These are phyloP conservation scores for Dynastes maya DNA, from an alignment of 2,888 invertebrate genomes.

Conservation along the genomic window DNA sequence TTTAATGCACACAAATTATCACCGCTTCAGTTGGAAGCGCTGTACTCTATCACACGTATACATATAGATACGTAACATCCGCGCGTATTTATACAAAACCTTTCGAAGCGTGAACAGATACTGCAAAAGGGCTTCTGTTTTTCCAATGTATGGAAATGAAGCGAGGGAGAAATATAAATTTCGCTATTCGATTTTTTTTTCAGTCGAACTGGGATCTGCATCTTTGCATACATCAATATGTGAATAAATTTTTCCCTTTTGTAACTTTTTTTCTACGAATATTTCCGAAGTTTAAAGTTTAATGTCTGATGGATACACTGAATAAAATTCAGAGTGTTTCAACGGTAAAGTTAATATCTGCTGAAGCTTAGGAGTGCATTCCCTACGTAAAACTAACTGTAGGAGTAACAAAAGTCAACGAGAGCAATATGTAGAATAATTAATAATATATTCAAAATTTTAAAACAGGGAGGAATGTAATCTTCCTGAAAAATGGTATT, in stretches of 20 bases:
- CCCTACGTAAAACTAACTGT: no score
- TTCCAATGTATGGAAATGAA: constrained; percentile 7
- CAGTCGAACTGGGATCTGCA: background rate
- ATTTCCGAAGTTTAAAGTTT: background rate
- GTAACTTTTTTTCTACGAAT: background rate
- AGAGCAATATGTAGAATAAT: no score
- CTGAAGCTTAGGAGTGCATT: no score
- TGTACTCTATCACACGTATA: background rate
- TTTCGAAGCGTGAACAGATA: constrained; percentile 13
- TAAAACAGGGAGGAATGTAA: no score
- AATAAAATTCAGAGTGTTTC: no score
- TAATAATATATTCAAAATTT: no score
- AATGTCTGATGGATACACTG: background rate
- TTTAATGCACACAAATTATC: constrained; percentile 9
- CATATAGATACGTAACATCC: background rate
- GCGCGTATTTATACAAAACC: background rate
- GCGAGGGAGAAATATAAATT: constrained; percentile 1
- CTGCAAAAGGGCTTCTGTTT: constrained; percentile 9
- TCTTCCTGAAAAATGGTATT: no score
- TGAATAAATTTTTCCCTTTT: constrained; percentile 9
- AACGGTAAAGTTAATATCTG: no score
- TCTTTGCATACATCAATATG: constrained; percentile 5
- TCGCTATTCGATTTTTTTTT: constrained; percentile 1
- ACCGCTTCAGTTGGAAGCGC: background rate
- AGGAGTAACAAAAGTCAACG: no score